Conservation (phyloP, 2,888 invertebrate genomes). For the Drosophila borealis region DNA sequence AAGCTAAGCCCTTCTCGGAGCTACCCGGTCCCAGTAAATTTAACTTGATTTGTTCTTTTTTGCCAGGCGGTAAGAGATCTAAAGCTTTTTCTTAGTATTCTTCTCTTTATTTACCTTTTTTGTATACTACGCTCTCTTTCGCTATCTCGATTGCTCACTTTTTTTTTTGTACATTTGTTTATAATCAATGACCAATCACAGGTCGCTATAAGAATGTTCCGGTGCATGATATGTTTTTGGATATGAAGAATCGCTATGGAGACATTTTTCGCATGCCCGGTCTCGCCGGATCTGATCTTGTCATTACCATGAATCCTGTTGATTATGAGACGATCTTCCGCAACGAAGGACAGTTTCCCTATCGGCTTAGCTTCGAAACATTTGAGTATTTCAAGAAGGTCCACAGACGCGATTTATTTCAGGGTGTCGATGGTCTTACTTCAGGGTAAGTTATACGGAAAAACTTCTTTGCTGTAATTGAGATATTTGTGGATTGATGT, state of each 20-base stretch:
- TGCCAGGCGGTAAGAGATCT: slow-evolving; percentile 76
- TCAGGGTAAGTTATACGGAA: slow-evolving; percentile 53
- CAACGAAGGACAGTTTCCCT: slow-evolving; percentile 85
- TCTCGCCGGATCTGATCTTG: slow-evolving; percentile 76
- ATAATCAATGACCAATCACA: slow-evolving; percentile 32
- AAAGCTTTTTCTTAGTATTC: slow-evolving; percentile 12
- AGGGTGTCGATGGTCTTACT: slow-evolving; percentile 65
- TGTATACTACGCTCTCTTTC: not conserved
- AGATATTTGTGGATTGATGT: not conserved
- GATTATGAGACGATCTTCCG: slow-evolving; percentile 86
- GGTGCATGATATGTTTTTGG: slow-evolving; percentile 60
- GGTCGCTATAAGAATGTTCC: slow-evolving; percentile 59
- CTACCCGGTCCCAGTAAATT: slow-evolving; percentile 78
- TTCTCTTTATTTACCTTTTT: slow-evolving; percentile 2
- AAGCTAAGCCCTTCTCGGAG: slow-evolving; percentile 71
- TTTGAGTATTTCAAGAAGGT: slow-evolving; percentile 83
- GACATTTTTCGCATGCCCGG: slow-evolving; percentile 84
- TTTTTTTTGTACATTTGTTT: not conserved
- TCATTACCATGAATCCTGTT: slow-evolving; percentile 85
- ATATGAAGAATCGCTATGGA: slow-evolving; percentile 80
- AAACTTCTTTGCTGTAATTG: not conserved
- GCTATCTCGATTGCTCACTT: not conserved
- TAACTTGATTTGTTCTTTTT: slow-evolving; percentile 61
- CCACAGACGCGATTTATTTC: slow-evolving; percentile 61
- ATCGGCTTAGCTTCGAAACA: slow-evolving; percentile 83